Evolutionary conservation across 2,797 vertebrate species (phyloP).

Genomic region (Sandelia bainsii): DNA sequence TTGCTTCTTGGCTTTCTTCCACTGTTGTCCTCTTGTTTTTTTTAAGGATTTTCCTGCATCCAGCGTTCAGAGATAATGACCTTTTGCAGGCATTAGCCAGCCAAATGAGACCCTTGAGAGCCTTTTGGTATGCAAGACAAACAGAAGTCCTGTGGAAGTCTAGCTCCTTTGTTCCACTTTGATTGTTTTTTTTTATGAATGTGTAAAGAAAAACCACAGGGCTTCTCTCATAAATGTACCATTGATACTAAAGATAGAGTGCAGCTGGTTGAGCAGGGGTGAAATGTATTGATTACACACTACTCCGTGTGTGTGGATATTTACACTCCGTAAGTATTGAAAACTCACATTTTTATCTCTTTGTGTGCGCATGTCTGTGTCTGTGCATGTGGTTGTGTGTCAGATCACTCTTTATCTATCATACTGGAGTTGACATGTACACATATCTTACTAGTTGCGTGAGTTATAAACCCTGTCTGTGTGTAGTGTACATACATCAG

Average conservation of each 20-base stretch:
- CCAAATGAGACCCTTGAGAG: conserved; percentile 78
- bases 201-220: conserved; percentile 29
- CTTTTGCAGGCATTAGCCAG: conserved; percentile 46
- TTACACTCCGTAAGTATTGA: conserved; percentile 65
- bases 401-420: conserved; percentile 30
- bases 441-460: conserved; percentile 39
- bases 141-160: conserved; percentile 64
- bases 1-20: conserved; percentile 75
- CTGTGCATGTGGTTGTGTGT: conserved; percentile 16
- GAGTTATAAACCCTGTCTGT: conserved; percentile 52
- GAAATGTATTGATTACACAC: conserved; percentile 37
- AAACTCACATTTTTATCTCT: conserved; percentile 27
- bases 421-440: conserved; percentile 66
- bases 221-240: conserved; percentile 39
- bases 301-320: conserved; percentile 34
- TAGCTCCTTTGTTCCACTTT: conserved; percentile 71
- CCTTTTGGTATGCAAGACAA: conserved; percentile 58
- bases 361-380: background rate
- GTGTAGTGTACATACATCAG: conserved; percentile 54
- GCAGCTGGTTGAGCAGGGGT: conserved; percentile 30
- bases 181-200: conserved; percentile 47
- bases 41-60: conserved; percentile 69
- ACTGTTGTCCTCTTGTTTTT: conserved; percentile 80
- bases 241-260: conserved; percentile 31
- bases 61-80: conserved; percentile 68